These are phyloP conservation scores for Champsocephalus gunnari DNA, from an alignment of 2,797 vertebrate species.

Conservation along the genomic window DNA sequence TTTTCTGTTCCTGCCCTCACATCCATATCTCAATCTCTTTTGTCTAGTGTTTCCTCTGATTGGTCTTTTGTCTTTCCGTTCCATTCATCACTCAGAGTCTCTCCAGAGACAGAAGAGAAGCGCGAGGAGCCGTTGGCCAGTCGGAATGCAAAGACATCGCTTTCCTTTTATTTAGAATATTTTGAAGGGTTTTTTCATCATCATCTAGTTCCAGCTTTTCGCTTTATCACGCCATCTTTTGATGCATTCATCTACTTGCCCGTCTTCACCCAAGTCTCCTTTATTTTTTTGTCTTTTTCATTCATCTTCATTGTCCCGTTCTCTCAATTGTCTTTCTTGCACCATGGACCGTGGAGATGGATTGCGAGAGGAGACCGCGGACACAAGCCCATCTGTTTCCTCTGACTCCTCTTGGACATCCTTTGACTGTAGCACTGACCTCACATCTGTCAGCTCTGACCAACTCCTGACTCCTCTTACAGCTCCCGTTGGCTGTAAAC, in stretches of 20 bases:
- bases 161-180: slow-evolving; percentile 9
- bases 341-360: slow-evolving; percentile 49
- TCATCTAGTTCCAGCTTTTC: slow-evolving; percentile 13
- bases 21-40: slow-evolving; percentile 24
- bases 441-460: slow-evolving; percentile 73
- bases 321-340: slow-evolving; percentile 11
- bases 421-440: slow-evolving; percentile 70
- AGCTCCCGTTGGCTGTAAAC: slow-evolving; percentile 1
- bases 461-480: slow-evolving; percentile 49
- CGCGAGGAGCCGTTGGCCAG: slow-evolving; percentile 19
- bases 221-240: slow-evolving; percentile 14
- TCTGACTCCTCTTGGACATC: slow-evolving; percentile 71
- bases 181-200: slow-evolving; percentile 9
- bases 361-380: slow-evolving; percentile 40
- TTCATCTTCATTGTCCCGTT: not conserved
- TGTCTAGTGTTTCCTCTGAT: slow-evolving; percentile 40
- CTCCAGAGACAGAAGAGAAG: slow-evolving; percentile 10
- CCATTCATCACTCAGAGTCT: slow-evolving; percentile 9
- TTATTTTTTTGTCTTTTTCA: not conserved
- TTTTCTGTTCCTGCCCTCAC: slow-evolving; percentile 30
- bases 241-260: slow-evolving; percentile 18
- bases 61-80: slow-evolving; percentile 28
- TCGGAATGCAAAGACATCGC: not conserved
- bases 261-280: slow-evolving; percentile 1
- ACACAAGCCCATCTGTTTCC: slow-evolving; percentile 58